phyloP scores from a whole-genome alignment of 2,888 invertebrate species.

The Dryomyza anilis region DNA sequence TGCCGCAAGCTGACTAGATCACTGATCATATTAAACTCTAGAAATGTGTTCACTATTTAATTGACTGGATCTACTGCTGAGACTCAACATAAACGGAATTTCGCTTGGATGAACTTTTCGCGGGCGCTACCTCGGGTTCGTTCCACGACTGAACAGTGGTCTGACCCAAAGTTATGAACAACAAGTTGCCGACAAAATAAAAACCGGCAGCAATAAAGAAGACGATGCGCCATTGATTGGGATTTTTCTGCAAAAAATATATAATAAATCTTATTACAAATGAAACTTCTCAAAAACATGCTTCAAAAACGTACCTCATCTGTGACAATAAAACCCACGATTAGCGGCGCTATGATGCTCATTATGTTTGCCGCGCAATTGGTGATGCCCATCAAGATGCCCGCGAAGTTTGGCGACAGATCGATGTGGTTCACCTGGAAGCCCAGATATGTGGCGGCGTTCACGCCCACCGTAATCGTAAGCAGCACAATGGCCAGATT shows the following conservation, averaged over 20 bases:
- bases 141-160: constrained; percentile 76
- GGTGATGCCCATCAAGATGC: constrained; percentile 81
- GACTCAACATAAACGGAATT: constrained; percentile 52
- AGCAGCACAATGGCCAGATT: constrained; percentile 69
- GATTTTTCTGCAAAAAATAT: constrained; percentile 64
- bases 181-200: constrained; percentile 71
- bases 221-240: constrained; percentile 73
- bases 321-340: constrained; percentile 72
- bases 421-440: constrained; percentile 85
- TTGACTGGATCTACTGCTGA: constrained; percentile 43
- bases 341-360: constrained; percentile 78
- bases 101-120: constrained; percentile 35
- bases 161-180: constrained; percentile 73
- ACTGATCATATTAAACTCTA: not conserved
- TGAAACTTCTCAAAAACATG: not conserved
- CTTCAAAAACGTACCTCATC: constrained; percentile 66
- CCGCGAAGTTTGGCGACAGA: constrained; percentile 82
- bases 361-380: constrained; percentile 80
- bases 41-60: not conserved
- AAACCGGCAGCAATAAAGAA: constrained; percentile 76
- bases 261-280: too few relatives aligned
- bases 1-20: not conserved
- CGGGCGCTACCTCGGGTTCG: constrained; percentile 47
- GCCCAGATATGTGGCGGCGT: constrained; percentile 77
- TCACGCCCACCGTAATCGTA: constrained; percentile 75